phyloP scores from a whole-genome alignment of 2,113 vertebrate species.

The Genyomyrus donnyi region DNA sequence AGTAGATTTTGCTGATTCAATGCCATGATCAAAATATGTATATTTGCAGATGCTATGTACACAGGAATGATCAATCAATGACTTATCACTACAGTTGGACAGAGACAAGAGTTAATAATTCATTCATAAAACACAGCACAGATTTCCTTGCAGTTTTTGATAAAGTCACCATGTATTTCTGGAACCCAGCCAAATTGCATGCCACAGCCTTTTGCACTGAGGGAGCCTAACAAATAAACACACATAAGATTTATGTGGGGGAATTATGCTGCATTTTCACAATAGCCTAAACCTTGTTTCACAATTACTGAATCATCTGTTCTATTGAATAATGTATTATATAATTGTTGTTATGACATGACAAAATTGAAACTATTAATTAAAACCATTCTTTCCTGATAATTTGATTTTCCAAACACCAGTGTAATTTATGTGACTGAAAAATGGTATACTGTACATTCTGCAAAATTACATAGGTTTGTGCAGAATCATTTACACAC shows the following conservation, averaged over 20 bases:
- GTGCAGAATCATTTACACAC: not conserved
- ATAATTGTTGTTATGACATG: not conserved
- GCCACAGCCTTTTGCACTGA: not conserved
- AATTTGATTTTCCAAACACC: not conserved
- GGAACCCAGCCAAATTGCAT: not conserved
- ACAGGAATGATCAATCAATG: not conserved
- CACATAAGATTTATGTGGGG: not conserved
- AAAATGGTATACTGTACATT: not conserved
- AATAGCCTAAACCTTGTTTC: not conserved
- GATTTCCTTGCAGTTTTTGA: not conserved
- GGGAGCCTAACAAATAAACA: not conserved
- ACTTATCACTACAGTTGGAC: not conserved
- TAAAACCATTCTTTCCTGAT: not conserved
- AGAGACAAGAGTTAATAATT: not conserved
- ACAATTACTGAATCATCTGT: not conserved
- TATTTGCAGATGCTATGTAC: not conserved
- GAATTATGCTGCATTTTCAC: not conserved
- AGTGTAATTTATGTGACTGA: not conserved
- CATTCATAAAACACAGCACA: not conserved
- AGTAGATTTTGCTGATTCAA: not conserved
- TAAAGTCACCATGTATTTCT: not conserved
- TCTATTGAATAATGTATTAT: not conserved
- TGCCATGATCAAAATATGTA: not conserved
- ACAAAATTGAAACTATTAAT: not conserved
- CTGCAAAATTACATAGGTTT: not conserved